Base-by-base conservation (phyloP, 2,113 vertebrate species). In the Pomatostomus ruficeps region DNA sequence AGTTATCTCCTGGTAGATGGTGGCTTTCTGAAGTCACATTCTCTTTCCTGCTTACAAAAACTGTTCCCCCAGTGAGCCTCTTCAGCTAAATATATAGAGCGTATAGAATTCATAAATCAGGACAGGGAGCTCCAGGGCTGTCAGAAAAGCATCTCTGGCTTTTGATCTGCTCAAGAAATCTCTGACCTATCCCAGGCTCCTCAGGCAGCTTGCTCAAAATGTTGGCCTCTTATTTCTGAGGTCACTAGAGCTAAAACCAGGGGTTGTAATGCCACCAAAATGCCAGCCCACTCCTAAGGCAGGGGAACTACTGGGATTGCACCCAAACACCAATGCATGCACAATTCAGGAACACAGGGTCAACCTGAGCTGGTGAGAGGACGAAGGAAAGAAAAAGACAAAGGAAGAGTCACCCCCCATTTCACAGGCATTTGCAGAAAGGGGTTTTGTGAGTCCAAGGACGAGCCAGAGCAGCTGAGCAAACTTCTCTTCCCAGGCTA, bases 131-230 rank as follows among this genome's bases (percentile, higher is more conserved):
- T 90, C 75, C 29, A 1, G 48, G 57, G 52, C 95, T 96, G 96
- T 96, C 93, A 97, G 89, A 85, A 95, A 97, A 96, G 92, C 89
- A 96, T 97, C 94, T 92, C 73, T 63, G 91, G 83, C 96, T 95
- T 97, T 95, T 97, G 92, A 97, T 97, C 90, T 93, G 67, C 72
- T 51, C 85, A 52, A 92, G 82, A 91, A 93, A 90, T 90, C 85
- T 77, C 79, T 96, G 96, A 96, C 93, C 95, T 96, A 97, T 96
- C 88, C 92, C 96, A 97, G 95, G 95, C 95, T 94, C 90, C 68
- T 94, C 79, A 68, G 59, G 72, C 85, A 91, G 90, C 36, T 81
- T 6, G 3, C 77, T 92, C 68, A 86, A 72, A 61, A 90, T 71
- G 43, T 33, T 28, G 2, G 55, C 40, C 48, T 88, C 79, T 80